Evolutionary conservation across 2,797 vertebrate species (phyloP).

Genomic region (Echeneis naucrates): DNA sequence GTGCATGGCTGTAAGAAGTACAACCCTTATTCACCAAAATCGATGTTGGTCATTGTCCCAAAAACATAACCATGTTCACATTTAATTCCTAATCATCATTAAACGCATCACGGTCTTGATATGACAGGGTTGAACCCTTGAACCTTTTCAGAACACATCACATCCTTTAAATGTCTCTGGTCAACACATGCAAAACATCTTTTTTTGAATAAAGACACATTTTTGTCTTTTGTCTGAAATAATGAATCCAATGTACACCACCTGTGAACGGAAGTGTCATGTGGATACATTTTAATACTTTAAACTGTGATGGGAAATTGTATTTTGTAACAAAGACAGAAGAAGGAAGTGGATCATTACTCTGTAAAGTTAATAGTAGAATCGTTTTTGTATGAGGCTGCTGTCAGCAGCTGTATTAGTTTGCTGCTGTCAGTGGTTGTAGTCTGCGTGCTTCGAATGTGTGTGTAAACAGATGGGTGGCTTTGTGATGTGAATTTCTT

Average conservation of each 20-base stretch:
- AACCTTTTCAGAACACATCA: conserved; percentile 11
- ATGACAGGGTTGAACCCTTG: neutral
- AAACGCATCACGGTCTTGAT: neutral
- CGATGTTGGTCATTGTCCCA: neutral
- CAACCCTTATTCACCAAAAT: neutral
- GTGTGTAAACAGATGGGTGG: neutral
- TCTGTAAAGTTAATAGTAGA: neutral
- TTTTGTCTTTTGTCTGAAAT: conserved; percentile 8
- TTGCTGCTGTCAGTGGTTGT: conserved; percentile 23
- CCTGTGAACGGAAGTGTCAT: conserved; percentile 26
- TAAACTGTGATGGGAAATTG: conserved; percentile 11
- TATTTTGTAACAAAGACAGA: conserved; percentile 4
- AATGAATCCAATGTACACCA: conserved; percentile 31
- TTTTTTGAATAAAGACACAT: conserved; percentile 12
- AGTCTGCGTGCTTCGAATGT: neutral
- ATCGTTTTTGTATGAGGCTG: neutral
- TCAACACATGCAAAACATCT: conserved; percentile 12
- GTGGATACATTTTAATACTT: conserved; percentile 3
- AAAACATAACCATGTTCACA: conserved; percentile 7
- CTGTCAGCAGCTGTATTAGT: neutral
- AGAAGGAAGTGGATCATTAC: conserved; percentile 1
- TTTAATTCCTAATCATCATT: conserved; percentile 2
- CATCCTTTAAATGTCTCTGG: neutral
- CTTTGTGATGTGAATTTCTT: conserved; percentile 9
- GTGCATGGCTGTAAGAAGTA: neutral